Percentiles rank a stretch among this genome's conserved stretches.
These are phyloP conservation scores for Cynoglossus semilaevis DNA, from an alignment of 2,113 vertebrate genomes.

Conservation along the genomic window DNA sequence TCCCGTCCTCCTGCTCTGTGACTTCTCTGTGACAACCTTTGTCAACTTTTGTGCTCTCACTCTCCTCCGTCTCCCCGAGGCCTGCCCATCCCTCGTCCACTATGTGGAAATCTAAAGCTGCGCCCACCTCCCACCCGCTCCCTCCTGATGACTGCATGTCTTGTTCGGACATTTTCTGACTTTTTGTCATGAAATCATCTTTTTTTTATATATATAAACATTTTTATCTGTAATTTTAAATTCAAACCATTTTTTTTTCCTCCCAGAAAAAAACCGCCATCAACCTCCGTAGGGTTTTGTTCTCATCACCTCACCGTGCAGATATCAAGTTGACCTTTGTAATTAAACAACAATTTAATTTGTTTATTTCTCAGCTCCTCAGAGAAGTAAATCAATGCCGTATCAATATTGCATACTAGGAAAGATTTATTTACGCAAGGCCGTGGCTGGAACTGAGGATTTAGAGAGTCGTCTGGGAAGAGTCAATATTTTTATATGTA, in stretches of 20 bases:
- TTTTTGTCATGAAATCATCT: constrained; percentile 19
- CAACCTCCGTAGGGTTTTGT: too few species aligned
- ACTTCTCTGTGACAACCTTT: constrained; percentile 86
- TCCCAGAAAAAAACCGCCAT: too few species aligned
- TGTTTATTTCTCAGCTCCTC: constrained; percentile 69
- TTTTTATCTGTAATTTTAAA: too few species aligned
- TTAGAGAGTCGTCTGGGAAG: constrained; percentile 71
- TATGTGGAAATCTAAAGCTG: constrained; percentile 63
- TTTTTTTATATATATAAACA: constrained; percentile 8
- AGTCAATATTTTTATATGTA: constrained; percentile 80
- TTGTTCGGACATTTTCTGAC: constrained; percentile 25
- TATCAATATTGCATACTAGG: constrained; percentile 60
- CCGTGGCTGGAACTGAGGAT: constrained; percentile 51
- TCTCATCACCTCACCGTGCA: too few species aligned
- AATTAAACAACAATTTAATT: constrained; percentile 65
- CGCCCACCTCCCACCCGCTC: constrained; percentile 55
- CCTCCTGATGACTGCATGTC: constrained; percentile 14
- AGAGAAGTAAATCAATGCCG: constrained; percentile 67
- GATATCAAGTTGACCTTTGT: constrained; percentile 51
- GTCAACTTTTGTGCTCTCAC: constrained; percentile 85
- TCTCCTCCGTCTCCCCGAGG: constrained; percentile 46
- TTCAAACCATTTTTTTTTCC: too few species aligned
- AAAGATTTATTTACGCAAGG: constrained; percentile 70
- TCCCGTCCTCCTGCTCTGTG: constrained; percentile 64
- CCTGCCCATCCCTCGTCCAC: constrained; percentile 64